Base-by-base conservation (phyloP, 1,140 invertebrate genomes). In the Lamellibrachia luymesi region DNA sequence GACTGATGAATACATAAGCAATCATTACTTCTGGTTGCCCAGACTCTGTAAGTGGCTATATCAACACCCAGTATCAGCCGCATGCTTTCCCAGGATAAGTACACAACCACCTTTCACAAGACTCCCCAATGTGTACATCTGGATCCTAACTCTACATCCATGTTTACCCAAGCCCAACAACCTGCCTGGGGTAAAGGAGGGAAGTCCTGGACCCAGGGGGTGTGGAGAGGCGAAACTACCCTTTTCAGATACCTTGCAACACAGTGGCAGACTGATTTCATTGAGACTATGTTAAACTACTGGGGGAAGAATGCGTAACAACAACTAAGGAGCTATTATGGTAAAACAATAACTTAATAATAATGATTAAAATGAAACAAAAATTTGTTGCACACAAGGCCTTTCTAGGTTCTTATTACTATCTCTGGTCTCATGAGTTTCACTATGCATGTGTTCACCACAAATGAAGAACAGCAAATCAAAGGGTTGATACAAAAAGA, bases 341-440 rank as follows among this genome's bases (percentile, higher is more conserved):
- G 27, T 90, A 50, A 38, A 52, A 64, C 25, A 90, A 64, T 49
- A 27, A 27, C 25, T 22, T 25, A 92, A 7, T 25, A 56, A 38
- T 52, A 56, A 89, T 92, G 25, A n/a, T 92, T 27, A 56, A 93
- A 93, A 27, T 56, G 17, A 10, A 17, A 92, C n/a, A 38, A 38
- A 38, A 38, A 38, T 38, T 0, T 38, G 38, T 38, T 1, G 38
- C 38, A 38, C 38, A 38, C 38, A 38, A 38, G 38, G 38, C 38
- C 38, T 38, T 38, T 38, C 38, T 38, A 38, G 38, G 38, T 38
- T 38, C 38, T 38, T 38, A 38, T 38, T 38, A 38, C 38, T 38
- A 38, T 38, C 38, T 38, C 38, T 38, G 38, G 38, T 38, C 38
- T 38, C 38, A 38, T 0, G 38, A 38, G 0, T 38, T 38, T 38